These are phyloP conservation scores for Oryzaephilus surinamensis DNA, from an alignment of 1,140 invertebrate genomes.

Conservation along the genomic window DNA sequence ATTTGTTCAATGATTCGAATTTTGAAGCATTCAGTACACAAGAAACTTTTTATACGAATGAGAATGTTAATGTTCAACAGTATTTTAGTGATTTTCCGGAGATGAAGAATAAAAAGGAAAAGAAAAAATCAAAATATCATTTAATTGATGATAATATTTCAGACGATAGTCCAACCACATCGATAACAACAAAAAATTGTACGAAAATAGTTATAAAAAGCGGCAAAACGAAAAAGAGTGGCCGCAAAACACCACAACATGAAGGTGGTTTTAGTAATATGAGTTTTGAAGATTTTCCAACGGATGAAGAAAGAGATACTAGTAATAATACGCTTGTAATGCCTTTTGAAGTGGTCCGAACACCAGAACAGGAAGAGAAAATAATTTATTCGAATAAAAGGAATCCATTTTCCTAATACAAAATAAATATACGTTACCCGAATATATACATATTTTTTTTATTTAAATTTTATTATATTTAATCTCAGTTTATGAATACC, in stretches of 20 bases:
- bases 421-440: no score
- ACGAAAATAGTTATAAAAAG: not conserved
- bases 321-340: no score
- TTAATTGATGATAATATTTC: constrained; percentile 36
- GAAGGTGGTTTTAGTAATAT: constrained; percentile 61
- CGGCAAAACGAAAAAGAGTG: constrained; percentile 26
- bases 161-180: constrained; percentile 19
- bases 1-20: constrained; percentile 8
- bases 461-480: no score
- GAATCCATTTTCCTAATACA: constrained; percentile 56
- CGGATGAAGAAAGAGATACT: constrained; percentile 40
- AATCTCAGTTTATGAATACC: no score
- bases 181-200: constrained; percentile 16
- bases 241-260: constrained; percentile 31
- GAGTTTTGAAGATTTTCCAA: constrained; percentile 69
- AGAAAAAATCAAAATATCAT: constrained; percentile 42
- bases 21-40: constrained; percentile 17
- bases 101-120: constrained; percentile 40
- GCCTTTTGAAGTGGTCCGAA: constrained; percentile 55
- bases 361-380: constrained; percentile 45
- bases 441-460: no score
- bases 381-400: constrained; percentile 52
- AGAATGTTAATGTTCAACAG: constrained; percentile 10
- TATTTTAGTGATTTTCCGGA: not conserved
- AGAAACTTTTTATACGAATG: constrained; percentile 15